Evolutionary conservation across 2,888 invertebrate species (phyloP), one percentile per base, ranked within the genome.

Genomic region (Altica lythri): DNA sequence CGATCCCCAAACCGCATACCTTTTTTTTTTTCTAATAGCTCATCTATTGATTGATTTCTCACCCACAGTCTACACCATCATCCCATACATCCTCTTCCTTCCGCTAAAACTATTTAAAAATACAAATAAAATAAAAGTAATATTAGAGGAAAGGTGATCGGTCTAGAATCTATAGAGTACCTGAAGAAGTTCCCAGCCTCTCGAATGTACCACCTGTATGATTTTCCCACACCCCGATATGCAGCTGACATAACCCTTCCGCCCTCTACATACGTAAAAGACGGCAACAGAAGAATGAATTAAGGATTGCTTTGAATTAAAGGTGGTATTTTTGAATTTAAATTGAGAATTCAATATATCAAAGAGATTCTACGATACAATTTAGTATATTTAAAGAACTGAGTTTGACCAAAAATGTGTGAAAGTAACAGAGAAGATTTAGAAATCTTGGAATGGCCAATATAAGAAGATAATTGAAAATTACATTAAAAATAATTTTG

Each of bases 201-300:
- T 57, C 42, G 27, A 34, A 27, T 22, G 56, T 64, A 70, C 67
- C 73, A 74, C 74, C 74, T 74, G 74, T 73, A 71, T 59, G 63
- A 70, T 68, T 69, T 74, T 74, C 74, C 74, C 74, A 74, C 74
- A 74, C 72, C 72, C 72, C 66, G 62, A 63, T 53, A 53, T 59
- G 64, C 73, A 72, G 72, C 72, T 72, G 73, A 72, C 72, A 68
- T 64, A 73, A 72, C 72, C 74, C 72, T 72, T 72, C 70, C 71
- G 68, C 70, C 72, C 71, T 61, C 63, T 45, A 61, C 46, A 37
- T 10, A 19, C n/a, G 8, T 4, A 30, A 37, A 19, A 10, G 37
- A 12, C 18, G 37, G n/a, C 14, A n/a, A n/a, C n/a, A n/a, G n/a
- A n/a, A n/a, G n/a, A n/a, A n/a, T n/a, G n/a, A n/a, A n/a, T n/a